phyloP scores from a whole-genome alignment of 2,797 vertebrate genomes.

The Smutsia gigantea region DNA sequence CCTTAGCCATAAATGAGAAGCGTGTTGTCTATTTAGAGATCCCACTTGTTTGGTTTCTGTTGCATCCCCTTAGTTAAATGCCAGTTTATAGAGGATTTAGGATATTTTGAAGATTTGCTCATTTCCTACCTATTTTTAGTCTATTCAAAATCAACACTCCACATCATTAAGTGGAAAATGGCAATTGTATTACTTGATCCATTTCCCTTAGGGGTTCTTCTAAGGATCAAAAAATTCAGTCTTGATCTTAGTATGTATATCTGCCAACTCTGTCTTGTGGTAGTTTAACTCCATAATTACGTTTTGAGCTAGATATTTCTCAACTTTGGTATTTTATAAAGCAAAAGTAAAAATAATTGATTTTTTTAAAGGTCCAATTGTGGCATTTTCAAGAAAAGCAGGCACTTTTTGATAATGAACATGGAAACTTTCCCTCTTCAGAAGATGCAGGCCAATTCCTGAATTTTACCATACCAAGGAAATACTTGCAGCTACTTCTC shows the following conservation, averaged over 20 bases:
- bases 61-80: background rate
- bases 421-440: conserved; percentile 47
- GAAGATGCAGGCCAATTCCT: conserved; percentile 37
- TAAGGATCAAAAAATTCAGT: conserved; percentile 49
- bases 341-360: conserved; percentile 50
- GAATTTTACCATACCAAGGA: conserved; percentile 24
- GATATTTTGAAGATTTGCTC: conserved; percentile 53
- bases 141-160: conserved; percentile 56
- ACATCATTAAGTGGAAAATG: conserved; percentile 61
- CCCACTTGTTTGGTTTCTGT: background rate
- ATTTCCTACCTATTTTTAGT: conserved; percentile 25
- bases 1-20: background rate
- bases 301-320: conserved; percentile 59
- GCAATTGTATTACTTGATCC: background rate
- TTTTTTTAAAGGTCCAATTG: conserved; percentile 14
- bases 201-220: conserved; percentile 33
- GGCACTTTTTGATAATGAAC: conserved; percentile 45
- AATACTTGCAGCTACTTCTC: conserved; percentile 43
- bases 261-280: background rate
- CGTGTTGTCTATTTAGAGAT: background rate
- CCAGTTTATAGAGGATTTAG: background rate
- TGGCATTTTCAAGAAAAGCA: conserved; percentile 59
- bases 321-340: conserved; percentile 59
- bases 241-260: conserved; percentile 36
- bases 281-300: conserved; percentile 52